These are phyloP conservation scores for Drosophila colorata DNA, from an alignment of 2,888 invertebrate species.

Conservation along the genomic window DNA sequence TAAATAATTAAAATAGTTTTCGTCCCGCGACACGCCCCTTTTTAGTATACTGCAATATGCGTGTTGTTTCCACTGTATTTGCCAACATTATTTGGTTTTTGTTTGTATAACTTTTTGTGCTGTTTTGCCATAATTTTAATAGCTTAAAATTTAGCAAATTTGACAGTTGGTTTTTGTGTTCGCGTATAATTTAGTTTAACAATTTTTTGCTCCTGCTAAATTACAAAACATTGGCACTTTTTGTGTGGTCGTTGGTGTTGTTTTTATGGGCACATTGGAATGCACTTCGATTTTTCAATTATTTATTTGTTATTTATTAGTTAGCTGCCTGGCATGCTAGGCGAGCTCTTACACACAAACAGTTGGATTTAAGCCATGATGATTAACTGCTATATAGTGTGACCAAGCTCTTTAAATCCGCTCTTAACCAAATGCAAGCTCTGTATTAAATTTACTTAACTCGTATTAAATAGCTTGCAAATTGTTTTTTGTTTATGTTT, in stretches of 20 bases:
- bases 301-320: conserved; percentile 49
- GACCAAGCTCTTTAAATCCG: conserved; percentile 2
- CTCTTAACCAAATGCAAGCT: neutral
- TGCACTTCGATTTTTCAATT: conserved; percentile 23
- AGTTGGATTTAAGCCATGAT: conserved; percentile 3
- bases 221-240: conserved; percentile 17
- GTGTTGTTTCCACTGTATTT: conserved; percentile 17
- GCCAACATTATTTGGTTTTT: conserved; percentile 18
- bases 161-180: conserved; percentile 53
- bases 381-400: neutral
- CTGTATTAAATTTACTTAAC: neutral
- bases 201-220: conserved; percentile 15
- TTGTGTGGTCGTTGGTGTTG: conserved; percentile 16
- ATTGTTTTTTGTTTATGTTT: neutral
- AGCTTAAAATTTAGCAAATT: conserved; percentile 49
- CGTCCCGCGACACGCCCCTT: neutral
- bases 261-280: conserved; percentile 9
- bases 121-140: conserved; percentile 41
- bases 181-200: conserved; percentile 43
- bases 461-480: neutral
- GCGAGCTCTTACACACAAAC: neutral
- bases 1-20: conserved; percentile 64
- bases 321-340: conserved; percentile 33
- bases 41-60: neutral
- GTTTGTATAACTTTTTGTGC: conserved; percentile 7